Conservation (phyloP, 53 echinoderm and acorn worm genomes). For the Mesocentrotus franciscanus region DNA sequence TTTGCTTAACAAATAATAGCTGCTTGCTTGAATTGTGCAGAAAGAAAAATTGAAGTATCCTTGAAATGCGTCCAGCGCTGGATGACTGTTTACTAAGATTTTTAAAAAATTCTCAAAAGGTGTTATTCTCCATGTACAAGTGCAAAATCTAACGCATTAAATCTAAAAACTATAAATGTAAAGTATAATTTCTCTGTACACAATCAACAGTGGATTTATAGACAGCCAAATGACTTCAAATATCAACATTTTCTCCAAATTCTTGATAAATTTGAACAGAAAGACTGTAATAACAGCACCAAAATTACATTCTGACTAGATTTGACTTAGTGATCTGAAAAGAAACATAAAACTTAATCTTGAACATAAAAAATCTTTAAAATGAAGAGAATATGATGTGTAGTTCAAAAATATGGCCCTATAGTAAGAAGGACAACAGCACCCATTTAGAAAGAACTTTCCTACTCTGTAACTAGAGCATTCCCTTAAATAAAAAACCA, state of each 20-base stretch:
- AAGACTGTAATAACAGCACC: neutral
- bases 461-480: neutral
- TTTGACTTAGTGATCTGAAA: neutral
- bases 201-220: neutral
- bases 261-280: neutral
- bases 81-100: neutral
- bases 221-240: neutral
- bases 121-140: neutral
- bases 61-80: neutral
- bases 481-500: neutral
- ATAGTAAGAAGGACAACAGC: neutral
- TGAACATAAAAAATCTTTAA: neutral
- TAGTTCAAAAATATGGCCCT: neutral
- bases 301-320: too few relatives aligned
- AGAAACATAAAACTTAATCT: neutral
- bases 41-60: constrained; percentile 4
- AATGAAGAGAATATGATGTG: neutral
- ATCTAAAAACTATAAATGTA: neutral
- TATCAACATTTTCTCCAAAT: neutral
- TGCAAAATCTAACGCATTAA: neutral
- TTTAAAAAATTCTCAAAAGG: neutral
- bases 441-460: neutral
- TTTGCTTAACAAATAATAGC: constrained; percentile 5
- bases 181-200: neutral
- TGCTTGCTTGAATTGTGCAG: neutral